Evolutionary conservation across 2,797 vertebrate species (phyloP).

Genomic region (Chromis chromis): DNA sequence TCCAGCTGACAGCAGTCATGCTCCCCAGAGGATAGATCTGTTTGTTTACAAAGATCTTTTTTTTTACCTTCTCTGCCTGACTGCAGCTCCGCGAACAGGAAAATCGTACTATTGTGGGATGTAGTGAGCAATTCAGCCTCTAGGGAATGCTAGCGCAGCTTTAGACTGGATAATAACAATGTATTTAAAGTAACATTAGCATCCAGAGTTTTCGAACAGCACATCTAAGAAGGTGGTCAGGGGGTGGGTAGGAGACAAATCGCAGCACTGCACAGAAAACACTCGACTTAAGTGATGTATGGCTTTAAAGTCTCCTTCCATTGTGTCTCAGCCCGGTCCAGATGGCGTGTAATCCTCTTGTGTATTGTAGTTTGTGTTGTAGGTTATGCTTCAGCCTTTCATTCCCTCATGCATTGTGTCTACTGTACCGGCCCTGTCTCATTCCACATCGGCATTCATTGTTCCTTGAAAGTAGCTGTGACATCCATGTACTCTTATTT

Average conservation of each 20-base stretch:
- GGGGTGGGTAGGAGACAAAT: too few species aligned
- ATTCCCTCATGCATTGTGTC: constrained; percentile 60
- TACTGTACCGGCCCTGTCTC: constrained; percentile 69
- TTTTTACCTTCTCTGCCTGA: neutral
- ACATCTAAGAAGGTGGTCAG: neutral
- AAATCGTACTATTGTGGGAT: neutral
- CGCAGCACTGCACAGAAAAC: constrained; percentile 5
- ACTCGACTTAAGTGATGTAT: constrained; percentile 36
- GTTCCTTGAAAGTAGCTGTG: constrained; percentile 76
- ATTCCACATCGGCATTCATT: constrained; percentile 75
- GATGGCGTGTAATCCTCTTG: constrained; percentile 76
- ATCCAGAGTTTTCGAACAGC: neutral
- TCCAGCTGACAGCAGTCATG: neutral
- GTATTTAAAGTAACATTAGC: neutral
- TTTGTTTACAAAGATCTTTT: neutral
- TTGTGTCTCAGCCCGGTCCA: constrained; percentile 61
- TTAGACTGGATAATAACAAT: neutral
- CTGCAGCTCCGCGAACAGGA: neutral
- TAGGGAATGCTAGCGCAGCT: neutral
- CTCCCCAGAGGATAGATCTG: neutral
- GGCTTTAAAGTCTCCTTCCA: constrained; percentile 54
- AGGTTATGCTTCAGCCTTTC: constrained; percentile 57
- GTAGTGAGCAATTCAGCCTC: neutral
- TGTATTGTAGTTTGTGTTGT: constrained; percentile 68
- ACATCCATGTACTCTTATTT: constrained; percentile 75